phyloP scores from a whole-genome alignment of 2,888 invertebrate genomes.

The Ormia ochracea region DNA sequence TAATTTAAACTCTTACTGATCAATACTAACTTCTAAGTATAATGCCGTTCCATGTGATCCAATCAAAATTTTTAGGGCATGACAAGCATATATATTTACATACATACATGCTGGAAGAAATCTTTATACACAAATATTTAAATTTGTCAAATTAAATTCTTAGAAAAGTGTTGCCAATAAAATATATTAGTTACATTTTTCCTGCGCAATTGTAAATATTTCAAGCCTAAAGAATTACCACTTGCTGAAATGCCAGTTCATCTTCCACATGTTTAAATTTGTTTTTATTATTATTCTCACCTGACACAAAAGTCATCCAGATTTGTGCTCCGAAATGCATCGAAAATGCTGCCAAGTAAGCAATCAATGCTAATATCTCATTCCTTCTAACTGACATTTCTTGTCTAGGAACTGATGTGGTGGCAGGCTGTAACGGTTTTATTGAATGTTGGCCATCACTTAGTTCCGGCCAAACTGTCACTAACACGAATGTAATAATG shows the following conservation, averaged over 20 bases:
- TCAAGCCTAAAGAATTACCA: too few relatives aligned
- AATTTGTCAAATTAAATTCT: too few relatives aligned
- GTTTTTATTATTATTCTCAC: constrained; percentile 76
- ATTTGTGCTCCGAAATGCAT: constrained; percentile 91
- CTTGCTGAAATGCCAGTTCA: neutral
- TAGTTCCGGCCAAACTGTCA: constrained; percentile 78
- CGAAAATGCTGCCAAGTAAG: constrained; percentile 87
- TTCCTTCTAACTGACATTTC: constrained; percentile 65
- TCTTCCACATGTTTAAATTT: neutral
- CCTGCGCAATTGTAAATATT: too few relatives aligned
- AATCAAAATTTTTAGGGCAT: too few relatives aligned
- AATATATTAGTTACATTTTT: too few relatives aligned
- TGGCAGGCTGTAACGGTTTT: constrained; percentile 7
- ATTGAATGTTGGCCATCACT: constrained; percentile 64
- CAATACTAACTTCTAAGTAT: too few relatives aligned
- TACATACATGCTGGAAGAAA: too few relatives aligned
- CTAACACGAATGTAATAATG: constrained; percentile 80
- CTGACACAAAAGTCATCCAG: constrained; percentile 95
- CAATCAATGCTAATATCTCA: constrained; percentile 77
- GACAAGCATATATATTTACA: too few relatives aligned
- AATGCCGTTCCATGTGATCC: too few relatives aligned
- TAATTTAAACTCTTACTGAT: too few relatives aligned
- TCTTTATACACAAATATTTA: neutral
- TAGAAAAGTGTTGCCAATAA: too few relatives aligned
- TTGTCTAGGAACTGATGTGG: constrained; percentile 1